Evolutionary conservation across 1,140 invertebrate genomes (phyloP).

Genomic region (Hypothenemus hampei): DNA sequence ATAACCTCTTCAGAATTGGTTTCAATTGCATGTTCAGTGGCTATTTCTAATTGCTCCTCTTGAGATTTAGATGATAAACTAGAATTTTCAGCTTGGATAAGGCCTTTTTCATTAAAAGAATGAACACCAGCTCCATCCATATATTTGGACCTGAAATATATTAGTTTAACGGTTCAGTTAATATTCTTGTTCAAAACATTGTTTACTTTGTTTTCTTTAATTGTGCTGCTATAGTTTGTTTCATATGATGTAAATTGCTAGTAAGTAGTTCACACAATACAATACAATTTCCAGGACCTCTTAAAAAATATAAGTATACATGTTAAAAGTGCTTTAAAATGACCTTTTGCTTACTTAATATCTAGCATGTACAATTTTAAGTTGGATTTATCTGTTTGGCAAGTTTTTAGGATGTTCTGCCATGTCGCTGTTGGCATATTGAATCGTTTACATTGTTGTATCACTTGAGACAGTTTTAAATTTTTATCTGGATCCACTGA

Average conservation of each 20-base stretch:
- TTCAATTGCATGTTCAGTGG: constrained; percentile 59
- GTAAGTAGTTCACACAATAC: constrained; percentile 47
- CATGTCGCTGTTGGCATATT: constrained; percentile 57
- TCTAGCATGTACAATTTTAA: constrained; percentile 42
- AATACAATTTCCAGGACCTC: constrained; percentile 46
- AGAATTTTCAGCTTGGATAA: constrained; percentile 46
- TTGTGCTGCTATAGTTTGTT: constrained; percentile 44
- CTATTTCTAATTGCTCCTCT: constrained; percentile 48
- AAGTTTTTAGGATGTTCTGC: constrained; percentile 53
- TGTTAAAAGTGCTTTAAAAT: background rate
- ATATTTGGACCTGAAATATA: constrained; percentile 35
- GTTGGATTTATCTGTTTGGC: constrained; percentile 42
- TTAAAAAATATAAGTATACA: constrained; percentile 28
- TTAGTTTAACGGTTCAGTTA: background rate
- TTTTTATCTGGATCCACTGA: constrained; percentile 55
- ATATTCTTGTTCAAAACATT: constrained; percentile 4
- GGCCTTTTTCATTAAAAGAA: constrained; percentile 52
- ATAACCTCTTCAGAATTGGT: constrained; percentile 58
- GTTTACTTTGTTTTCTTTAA: constrained; percentile 50
- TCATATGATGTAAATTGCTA: constrained; percentile 40
- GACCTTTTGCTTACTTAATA: constrained; percentile 39
- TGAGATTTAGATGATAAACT: constrained; percentile 20
- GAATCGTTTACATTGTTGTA: constrained; percentile 55
- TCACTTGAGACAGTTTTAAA: constrained; percentile 49
- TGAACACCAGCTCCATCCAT: constrained; percentile 37